Conservation (phyloP, 2,113 vertebrate species). For the Hippocampus comes region DNA sequence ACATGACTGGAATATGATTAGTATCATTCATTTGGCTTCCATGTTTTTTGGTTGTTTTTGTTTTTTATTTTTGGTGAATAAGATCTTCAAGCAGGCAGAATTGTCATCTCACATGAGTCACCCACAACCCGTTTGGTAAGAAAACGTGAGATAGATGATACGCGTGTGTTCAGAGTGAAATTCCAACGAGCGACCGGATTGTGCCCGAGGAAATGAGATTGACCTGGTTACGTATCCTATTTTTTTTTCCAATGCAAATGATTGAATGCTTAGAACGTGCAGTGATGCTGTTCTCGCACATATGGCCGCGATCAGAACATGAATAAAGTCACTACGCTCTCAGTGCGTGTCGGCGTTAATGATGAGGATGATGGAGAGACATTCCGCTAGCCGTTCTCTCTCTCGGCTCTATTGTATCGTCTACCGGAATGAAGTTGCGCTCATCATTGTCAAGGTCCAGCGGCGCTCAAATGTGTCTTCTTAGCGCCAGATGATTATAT, state of each 20-base stretch:
- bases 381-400: neutral
- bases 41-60: too few relatives aligned
- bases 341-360: neutral
- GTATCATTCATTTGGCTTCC: neutral
- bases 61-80: neutral
- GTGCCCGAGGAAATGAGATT: neutral
- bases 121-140: neutral
- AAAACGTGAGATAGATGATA: neutral
- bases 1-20: too few relatives aligned
- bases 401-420: neutral
- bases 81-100: neutral
- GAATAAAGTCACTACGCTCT: neutral
- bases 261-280: neutral
- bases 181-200: neutral
- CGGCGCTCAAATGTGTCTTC: constrained; percentile 50
- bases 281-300: constrained; percentile 10
- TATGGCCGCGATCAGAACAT: neutral
- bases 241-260: constrained; percentile 6
- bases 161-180: neutral
- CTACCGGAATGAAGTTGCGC: constrained; percentile 26
- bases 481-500: constrained; percentile 45
- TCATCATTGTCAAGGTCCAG: constrained; percentile 39
- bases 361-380: neutral
- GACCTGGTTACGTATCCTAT: neutral
- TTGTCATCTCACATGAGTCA: constrained; percentile 6